Evolutionary conservation across 2,797 vertebrate genomes (phyloP).

Genomic region (Ciconia nigra): DNA sequence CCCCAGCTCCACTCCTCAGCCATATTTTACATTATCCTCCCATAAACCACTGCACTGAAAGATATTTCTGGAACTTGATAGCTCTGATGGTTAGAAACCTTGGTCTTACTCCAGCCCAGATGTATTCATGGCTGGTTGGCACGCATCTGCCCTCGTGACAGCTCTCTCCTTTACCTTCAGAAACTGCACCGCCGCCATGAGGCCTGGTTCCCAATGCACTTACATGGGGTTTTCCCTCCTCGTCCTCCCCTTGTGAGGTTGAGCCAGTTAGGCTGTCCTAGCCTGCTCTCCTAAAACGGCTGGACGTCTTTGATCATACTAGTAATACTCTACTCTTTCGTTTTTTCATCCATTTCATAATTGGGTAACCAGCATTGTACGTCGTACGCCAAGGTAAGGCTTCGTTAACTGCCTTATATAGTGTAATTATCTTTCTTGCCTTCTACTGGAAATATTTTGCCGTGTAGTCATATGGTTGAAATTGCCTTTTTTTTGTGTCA

Average conservation of each 20-base stretch:
- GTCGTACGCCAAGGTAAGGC: not conserved
- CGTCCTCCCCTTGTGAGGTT: not conserved
- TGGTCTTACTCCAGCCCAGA: not conserved
- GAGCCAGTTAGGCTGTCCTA: not conserved
- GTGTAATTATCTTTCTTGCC: not conserved
- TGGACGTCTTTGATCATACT: not conserved
- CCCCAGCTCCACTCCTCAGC: not conserved
- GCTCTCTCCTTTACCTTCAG: not conserved
- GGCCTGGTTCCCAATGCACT: not conserved
- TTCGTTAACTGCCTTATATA: not conserved
- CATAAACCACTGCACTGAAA: not conserved
- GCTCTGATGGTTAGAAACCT: not conserved
- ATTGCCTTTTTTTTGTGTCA: not conserved
- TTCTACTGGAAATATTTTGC: not conserved
- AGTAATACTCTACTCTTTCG: not conserved
- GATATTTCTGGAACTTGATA: not conserved
- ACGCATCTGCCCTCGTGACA: fast-evolving
- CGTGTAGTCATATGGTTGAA: not conserved
- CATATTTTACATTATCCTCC: not conserved
- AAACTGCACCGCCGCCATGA: fast-evolving
- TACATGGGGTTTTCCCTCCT: not conserved
- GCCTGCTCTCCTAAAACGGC: not conserved
- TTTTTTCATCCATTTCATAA: not conserved
- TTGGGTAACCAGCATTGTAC: not conserved
- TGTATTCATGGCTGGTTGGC: not conserved